Conservation (phyloP, 2,797 vertebrate species). For the Ambastaia sidthimunki region DNA sequence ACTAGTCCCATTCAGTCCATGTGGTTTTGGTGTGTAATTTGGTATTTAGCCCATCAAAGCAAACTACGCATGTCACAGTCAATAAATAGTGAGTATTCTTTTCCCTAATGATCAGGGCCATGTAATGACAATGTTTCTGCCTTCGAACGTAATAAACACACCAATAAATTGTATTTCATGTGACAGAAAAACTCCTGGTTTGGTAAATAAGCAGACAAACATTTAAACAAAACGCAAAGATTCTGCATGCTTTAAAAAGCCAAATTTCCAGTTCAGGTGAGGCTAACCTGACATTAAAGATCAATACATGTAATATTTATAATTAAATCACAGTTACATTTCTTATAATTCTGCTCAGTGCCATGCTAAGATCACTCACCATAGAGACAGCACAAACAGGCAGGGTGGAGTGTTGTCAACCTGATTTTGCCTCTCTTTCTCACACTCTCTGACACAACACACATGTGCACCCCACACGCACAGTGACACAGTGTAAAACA, state of each 20-base stretch:
- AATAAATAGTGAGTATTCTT: constrained; percentile 28
- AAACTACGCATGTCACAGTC: constrained; percentile 22
- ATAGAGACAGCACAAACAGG: constrained; percentile 68
- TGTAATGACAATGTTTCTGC: constrained; percentile 11
- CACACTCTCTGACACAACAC: constrained; percentile 13
- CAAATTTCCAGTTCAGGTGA: neutral
- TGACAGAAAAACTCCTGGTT: neutral
- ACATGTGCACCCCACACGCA: constrained; percentile 17
- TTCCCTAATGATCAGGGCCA: neutral
- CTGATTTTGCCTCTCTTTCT: constrained; percentile 52
- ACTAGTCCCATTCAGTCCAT: constrained; percentile 12
- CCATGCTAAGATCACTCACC: constrained; percentile 64
- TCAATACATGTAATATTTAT: neutral
- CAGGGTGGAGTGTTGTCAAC: constrained; percentile 66
- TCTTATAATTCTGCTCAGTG: constrained; percentile 60
- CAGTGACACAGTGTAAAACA: constrained; percentile 56
- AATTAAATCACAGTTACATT: constrained; percentile 43
- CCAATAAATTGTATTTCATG: neutral
- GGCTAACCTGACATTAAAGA: neutral
- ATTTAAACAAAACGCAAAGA: neutral
- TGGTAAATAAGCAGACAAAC: neutral
- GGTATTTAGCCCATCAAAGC: constrained; percentile 14
- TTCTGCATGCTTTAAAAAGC: constrained; percentile 30
- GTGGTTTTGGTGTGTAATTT: constrained; percentile 17
- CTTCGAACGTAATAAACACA: constrained; percentile 1